Conservation (phyloP, 2,113 vertebrate genomes). For the Zeus faber region DNA sequence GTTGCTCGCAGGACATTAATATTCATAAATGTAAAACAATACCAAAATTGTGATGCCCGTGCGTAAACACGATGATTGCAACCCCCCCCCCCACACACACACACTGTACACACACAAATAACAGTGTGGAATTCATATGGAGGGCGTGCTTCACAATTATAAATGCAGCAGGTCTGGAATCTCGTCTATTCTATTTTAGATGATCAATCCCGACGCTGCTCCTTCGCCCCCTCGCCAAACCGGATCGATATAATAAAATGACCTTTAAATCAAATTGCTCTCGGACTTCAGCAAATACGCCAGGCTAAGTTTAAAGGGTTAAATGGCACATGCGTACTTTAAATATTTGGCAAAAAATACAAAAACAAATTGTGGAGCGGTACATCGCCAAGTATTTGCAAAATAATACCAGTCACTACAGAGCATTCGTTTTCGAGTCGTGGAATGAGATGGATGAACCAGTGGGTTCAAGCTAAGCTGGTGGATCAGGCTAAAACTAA, state of each 20-base stretch:
- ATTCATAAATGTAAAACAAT: no score
- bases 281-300: slow-evolving; percentile 68
- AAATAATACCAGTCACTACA: no score
- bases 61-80: background rate
- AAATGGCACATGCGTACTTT: slow-evolving; percentile 51
- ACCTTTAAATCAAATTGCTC: slow-evolving; percentile 82
- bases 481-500: no score
- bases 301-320: slow-evolving; percentile 69
- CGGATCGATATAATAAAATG: slow-evolving; percentile 78
- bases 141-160: slow-evolving; percentile 49
- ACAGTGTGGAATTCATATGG: slow-evolving; percentile 53
- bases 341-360: slow-evolving; percentile 25
- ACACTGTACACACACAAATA: background rate
- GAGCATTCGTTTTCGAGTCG: no score
- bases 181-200: slow-evolving; percentile 73
- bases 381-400: no score
- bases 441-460: no score
- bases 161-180: slow-evolving; percentile 53
- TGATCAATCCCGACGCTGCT: slow-evolving; percentile 73
- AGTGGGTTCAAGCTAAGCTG: no score
- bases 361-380: no score
- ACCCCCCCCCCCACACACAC: background rate
- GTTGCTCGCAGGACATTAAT: no score
- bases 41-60: background rate
- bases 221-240: slow-evolving; percentile 71